Conservation (phyloP, 2,113 vertebrate species). For the Oryzias woworae region DNA sequence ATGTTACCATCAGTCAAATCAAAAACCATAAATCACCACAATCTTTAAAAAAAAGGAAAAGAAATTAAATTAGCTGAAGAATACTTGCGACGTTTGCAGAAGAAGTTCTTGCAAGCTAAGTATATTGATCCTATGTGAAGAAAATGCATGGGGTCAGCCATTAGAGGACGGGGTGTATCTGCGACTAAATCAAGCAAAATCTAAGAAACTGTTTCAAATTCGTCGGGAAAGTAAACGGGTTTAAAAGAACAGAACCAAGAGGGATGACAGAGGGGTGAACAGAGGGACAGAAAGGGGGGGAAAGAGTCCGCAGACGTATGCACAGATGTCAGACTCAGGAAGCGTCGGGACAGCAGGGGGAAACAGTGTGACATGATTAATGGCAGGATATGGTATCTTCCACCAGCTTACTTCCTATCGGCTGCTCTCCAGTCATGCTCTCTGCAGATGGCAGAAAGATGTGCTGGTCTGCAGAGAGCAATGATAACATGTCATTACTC, state of each 20-base stretch:
- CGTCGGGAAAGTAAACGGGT: too few relatives aligned
- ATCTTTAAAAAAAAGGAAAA: too few relatives aligned
- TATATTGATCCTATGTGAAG: too few relatives aligned
- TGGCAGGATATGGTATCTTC: conserved; percentile 32
- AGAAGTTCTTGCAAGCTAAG: not conserved
- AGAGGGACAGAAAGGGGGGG: not conserved
- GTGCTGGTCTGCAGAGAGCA: conserved; percentile 47
- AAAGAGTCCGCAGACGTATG: conserved; percentile 8
- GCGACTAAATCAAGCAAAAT: too few relatives aligned
- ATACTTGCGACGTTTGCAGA: not conserved
- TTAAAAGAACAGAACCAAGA: too few relatives aligned
- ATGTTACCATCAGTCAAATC: not conserved
- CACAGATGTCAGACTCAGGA: conserved; percentile 20
- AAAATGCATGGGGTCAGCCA: not conserved
- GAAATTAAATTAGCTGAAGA: too few relatives aligned
- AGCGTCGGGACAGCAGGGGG: conserved; percentile 26
- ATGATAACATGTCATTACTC: conserved; percentile 65
- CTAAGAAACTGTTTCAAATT: too few relatives aligned
- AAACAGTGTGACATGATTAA: conserved; percentile 43
- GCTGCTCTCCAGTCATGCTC: conserved; percentile 18
- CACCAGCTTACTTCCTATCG: conserved; percentile 33
- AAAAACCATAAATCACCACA: not conserved
- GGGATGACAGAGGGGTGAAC: conserved; percentile 3
- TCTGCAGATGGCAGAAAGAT: conserved; percentile 57
- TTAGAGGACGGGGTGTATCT: too few relatives aligned